Evolutionary conservation across 2,113 vertebrate species (phyloP).

Genomic region (Charadrius vociferus): DNA sequence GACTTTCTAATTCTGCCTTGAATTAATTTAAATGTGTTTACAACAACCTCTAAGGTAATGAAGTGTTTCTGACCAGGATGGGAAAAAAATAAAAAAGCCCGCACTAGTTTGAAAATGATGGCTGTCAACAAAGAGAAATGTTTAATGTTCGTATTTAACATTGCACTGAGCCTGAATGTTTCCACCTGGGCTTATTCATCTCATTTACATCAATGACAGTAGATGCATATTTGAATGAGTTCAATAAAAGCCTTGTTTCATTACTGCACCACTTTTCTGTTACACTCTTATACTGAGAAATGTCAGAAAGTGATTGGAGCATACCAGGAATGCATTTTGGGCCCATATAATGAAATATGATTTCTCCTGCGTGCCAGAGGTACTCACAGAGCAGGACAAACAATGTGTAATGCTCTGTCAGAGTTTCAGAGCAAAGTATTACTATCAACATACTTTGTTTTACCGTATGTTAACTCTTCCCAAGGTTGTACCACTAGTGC

Average conservation of each 20-base stretch:
- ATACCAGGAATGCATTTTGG: background rate
- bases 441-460: background rate
- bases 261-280: background rate
- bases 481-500: background rate
- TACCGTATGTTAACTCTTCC: background rate
- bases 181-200: background rate
- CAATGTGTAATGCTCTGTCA: background rate
- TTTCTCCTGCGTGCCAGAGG: background rate
- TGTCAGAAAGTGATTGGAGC: background rate
- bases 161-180: background rate
- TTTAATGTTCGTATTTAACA: conserved; percentile 2
- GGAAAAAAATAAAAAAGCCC: background rate
- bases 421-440: background rate
- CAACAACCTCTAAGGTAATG: background rate
- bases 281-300: background rate
- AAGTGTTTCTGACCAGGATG: background rate
- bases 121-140: background rate
- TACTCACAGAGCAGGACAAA: background rate
- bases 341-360: background rate
- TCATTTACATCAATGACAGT: background rate
- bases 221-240: background rate
- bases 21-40: background rate
- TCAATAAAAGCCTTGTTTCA: background rate
- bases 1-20: background rate
- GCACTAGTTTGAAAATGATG: background rate